Percentiles rank a stretch among this genome's conserved stretches.
Evolutionary conservation across 2,797 vertebrate species (phyloP).

Genomic region (Prunella strophiata): DNA sequence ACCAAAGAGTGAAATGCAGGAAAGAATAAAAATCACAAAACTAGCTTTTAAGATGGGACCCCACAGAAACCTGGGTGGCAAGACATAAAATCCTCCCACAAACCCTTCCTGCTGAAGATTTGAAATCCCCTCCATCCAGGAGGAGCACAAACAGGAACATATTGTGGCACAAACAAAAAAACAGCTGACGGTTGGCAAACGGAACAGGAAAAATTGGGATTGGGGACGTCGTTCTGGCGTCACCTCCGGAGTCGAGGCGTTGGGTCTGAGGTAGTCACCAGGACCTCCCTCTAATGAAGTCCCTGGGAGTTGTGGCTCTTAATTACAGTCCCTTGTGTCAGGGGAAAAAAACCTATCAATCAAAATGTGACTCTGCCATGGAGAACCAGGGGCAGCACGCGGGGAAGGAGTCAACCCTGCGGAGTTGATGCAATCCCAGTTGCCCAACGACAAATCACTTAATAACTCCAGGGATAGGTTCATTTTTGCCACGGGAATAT

Average conservation of each 20-base stretch:
- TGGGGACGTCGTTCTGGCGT: neutral
- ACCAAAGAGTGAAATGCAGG: neutral
- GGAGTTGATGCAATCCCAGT: conserved; percentile 6
- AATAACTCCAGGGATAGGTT: conserved; percentile 29
- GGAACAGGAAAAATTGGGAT: rapidly evolving
- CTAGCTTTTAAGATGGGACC: neutral
- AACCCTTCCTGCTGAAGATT: neutral
- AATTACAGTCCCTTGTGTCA: conserved; percentile 36
- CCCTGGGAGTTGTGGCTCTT: neutral
- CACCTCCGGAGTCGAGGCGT: neutral
- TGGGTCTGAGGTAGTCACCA: neutral
- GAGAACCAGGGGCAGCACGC: neutral
- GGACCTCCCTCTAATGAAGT: neutral
- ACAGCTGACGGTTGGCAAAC: neutral
- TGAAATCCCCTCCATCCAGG: neutral
- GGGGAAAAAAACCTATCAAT: neutral
- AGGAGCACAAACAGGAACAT: neutral
- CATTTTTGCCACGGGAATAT: neutral
- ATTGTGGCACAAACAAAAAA: rapidly evolving
- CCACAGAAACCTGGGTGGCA: neutral
- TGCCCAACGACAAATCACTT: conserved; percentile 41
- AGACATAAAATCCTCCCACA: neutral
- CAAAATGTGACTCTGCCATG: neutral
- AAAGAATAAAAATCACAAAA: neutral
- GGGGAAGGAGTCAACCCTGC: neutral